These are phyloP conservation scores for Athene cunicularia DNA, from an alignment of 2,113 vertebrate genomes.

Conservation along the genomic window DNA sequence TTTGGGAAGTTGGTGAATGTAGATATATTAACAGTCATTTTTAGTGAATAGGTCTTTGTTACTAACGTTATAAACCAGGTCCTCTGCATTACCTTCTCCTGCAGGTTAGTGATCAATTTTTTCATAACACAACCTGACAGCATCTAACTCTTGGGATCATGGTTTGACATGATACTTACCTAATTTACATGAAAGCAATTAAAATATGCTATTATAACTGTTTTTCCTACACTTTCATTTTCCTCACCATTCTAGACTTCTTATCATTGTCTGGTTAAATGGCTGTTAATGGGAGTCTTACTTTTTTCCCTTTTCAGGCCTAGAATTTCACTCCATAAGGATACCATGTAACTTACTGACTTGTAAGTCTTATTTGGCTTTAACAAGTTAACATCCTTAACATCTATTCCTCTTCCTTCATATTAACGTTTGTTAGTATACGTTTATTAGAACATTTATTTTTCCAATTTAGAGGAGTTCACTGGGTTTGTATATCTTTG, in stretches of 20 bases:
- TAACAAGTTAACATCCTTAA: background rate
- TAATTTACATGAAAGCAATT: background rate
- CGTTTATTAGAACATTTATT: background rate
- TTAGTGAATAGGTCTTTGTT: background rate
- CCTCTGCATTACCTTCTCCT: background rate
- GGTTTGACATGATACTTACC: background rate
- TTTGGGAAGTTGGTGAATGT: accelerated
- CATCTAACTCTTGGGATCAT: background rate
- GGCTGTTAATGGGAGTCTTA: background rate
- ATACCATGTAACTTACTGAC: background rate
- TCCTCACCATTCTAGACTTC: background rate
- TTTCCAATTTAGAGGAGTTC: background rate
- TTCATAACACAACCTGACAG: background rate
- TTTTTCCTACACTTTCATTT: background rate
- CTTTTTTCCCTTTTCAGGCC: background rate
- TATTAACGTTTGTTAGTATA: background rate
- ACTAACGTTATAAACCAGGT: background rate
- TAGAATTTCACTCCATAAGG: background rate
- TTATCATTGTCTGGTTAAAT: background rate
- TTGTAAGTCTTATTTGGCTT: too few relatives aligned
- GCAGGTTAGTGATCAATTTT: background rate
- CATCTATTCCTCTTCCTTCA: background rate
- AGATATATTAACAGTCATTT: background rate
- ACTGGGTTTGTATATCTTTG: background rate
- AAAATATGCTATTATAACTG: background rate